Base-by-base conservation (phyloP, 2,888 invertebrate species). In the Chrysomela aeneicollis region DNA sequence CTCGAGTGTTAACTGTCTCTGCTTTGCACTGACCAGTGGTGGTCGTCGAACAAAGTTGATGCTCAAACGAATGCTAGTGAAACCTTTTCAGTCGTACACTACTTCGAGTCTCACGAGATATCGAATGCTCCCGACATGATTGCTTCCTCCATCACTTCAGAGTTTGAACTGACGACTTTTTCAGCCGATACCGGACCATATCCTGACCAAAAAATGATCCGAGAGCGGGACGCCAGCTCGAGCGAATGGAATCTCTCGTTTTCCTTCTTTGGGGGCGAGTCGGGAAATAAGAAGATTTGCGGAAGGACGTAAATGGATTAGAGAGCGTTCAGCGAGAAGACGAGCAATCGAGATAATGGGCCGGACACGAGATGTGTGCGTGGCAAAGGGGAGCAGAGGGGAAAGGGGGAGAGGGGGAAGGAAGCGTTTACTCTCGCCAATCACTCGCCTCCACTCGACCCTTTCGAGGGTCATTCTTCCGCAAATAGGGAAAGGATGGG, bases 291-390 rank as follows among this genome's bases (percentile, higher is more conserved):
- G 54, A 54, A 64, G 68, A 68, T 70, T 70, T 70, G 67, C 60
- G 66, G 66, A 67, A 68, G 42, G 15, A 42, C 61, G 64, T 74
- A 82, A 82, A 78, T 80, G 80, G 81, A 82, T 82, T 80, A 42
- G 42, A 81, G 76, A 74, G 77, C 74, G 73, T 68, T 66, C 71
- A 74, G 75, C 73, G 75, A 76, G 79, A 80, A 79, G 80, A 77
- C 77, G 76, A 79, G 82, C 82, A 82, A 82, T 82, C 80, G 80
- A 79, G 80, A 82, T 82, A 82, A 82, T 82, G 81, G 82, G 74
- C 78, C 79, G 79, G 79, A 81, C 82, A 82, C 82, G 68, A 63
- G 63, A 69, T 68, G 71, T 71, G 59, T 42, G n/a, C 15, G 67
- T 63, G 61, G 69, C 67, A 72, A 68, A 69, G 72, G 73, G 73